These are phyloP conservation scores for Novumbra hubbsi DNA, from an alignment of 2,797 vertebrate species.

Conservation along the genomic window DNA sequence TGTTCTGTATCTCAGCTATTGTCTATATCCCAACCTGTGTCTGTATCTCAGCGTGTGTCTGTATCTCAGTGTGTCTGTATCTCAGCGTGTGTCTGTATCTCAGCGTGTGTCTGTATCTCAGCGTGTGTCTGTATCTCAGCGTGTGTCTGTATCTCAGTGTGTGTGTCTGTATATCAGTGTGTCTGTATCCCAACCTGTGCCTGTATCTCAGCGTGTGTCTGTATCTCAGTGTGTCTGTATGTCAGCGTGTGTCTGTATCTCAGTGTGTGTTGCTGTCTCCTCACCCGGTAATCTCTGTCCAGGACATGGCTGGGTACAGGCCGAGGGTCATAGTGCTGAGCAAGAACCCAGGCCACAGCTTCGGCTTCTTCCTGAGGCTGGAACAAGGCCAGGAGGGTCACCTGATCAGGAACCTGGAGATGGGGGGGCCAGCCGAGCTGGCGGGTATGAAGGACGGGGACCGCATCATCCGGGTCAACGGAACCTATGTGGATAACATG, in stretches of 20 bases:
- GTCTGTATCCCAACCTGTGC: too few relatives aligned
- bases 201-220: too few relatives aligned
- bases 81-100: not conserved
- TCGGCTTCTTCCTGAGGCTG: slow-evolving; percentile 87
- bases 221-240: not conserved
- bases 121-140: not conserved
- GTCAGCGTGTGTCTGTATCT: not conserved
- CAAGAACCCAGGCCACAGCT: slow-evolving; percentile 78
- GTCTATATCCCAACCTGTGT: not conserved
- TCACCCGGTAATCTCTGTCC: slow-evolving; percentile 10
- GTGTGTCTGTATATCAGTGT: not conserved
- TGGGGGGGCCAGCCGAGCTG: slow-evolving; percentile 80
- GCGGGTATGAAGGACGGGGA: slow-evolving; percentile 93
- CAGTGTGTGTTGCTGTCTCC: not conserved
- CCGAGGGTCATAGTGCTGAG: slow-evolving; percentile 81
- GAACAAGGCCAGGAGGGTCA: slow-evolving; percentile 85
- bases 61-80: not conserved
- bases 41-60: too few relatives aligned
- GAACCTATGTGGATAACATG: slow-evolving; percentile 82
- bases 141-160: not conserved
- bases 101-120: not conserved
- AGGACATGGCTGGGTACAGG: slow-evolving; percentile 79
- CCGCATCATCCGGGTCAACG: slow-evolving; percentile 86
- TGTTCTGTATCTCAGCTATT: not conserved
- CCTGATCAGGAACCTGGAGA: slow-evolving; percentile 83